A percentile compares a stretch with the other conserved stretches of the same genome.
These are phyloP conservation scores for Dysidea cf. avara DNA, from an alignment of 37 sponge, comb jelly and placozoan genomes.

Conservation along the genomic window DNA sequence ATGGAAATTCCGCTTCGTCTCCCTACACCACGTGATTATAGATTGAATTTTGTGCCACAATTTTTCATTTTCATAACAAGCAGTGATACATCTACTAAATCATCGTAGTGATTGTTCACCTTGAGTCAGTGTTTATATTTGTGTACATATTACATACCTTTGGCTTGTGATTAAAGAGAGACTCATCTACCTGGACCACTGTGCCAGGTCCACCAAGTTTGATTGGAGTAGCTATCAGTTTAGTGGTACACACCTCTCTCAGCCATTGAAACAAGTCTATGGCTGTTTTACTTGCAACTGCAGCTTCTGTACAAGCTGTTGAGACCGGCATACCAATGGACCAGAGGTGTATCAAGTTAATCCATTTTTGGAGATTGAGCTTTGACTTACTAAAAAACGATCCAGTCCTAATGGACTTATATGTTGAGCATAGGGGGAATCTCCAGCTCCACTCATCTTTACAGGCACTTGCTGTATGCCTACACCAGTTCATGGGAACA, in stretches of 20 bases:
- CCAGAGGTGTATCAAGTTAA: conserved; percentile 54
- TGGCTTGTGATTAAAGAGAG: conserved; percentile 47
- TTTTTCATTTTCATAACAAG: too few relatives aligned
- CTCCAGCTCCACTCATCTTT: conserved; percentile 40
- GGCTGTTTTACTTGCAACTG: conserved; percentile 25
- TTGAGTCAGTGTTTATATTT: too few relatives aligned
- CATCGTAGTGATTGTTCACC: too few relatives aligned
- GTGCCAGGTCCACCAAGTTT: conserved; percentile 40
- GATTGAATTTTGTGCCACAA: too few relatives aligned
- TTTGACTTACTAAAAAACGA: conserved; percentile 52
- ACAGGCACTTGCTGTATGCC: too few relatives aligned
- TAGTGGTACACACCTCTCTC: conserved; percentile 39
- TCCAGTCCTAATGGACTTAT: conserved; percentile 30
- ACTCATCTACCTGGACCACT: conserved; percentile 53
- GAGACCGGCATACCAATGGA: conserved; percentile 33
- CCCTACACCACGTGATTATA: too few relatives aligned
- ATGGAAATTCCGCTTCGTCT: too few relatives aligned
- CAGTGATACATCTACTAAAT: too few relatives aligned
- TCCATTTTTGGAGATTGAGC: conserved; percentile 56
- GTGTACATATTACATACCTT: conserved; percentile 13
- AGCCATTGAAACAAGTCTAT: conserved; percentile 60
- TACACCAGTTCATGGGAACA: too few relatives aligned
- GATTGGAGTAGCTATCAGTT: conserved; percentile 1
- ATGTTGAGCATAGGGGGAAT: conserved; percentile 45
- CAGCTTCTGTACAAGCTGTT: conserved; percentile 35